Percentiles rank a stretch among this genome's conserved stretches.
Conservation (phyloP, 2,797 vertebrate genomes). For the Valencia hispanica region DNA sequence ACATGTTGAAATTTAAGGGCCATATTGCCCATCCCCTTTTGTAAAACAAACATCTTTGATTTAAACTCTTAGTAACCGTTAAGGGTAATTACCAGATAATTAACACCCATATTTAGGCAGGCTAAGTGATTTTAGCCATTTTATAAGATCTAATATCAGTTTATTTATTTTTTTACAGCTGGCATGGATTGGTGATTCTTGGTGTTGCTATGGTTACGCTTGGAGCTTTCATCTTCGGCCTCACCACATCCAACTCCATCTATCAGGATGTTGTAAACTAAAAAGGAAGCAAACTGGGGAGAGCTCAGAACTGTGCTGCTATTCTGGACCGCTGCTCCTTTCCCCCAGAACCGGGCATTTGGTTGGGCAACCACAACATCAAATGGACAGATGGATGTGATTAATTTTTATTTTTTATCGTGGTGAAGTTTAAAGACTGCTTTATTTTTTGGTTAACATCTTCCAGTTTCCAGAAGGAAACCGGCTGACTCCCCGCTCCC, state of each 20-base stretch:
- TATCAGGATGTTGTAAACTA: constrained; percentile 79
- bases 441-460: constrained; percentile 19
- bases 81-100: not conserved
- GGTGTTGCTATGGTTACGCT: constrained; percentile 90
- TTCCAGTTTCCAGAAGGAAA: constrained; percentile 17
- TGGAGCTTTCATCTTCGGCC: constrained; percentile 94
- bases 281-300: constrained; percentile 3
- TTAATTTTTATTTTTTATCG: constrained; percentile 16
- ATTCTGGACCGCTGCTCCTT: constrained; percentile 21
- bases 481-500: not conserved
- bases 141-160: not conserved
- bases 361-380: not conserved
- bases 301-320: constrained; percentile 41
- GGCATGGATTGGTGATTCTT: constrained; percentile 86
- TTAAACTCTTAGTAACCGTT: not conserved
- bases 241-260: constrained; percentile 93
- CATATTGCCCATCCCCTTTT: not conserved
- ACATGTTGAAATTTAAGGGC: not conserved
- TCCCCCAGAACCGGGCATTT: not conserved
- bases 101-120: not conserved
- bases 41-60: not conserved
- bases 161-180: constrained; percentile 74
- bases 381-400: constrained; percentile 23
- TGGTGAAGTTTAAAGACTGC: constrained; percentile 33
- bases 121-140: not conserved